phyloP scores from a whole-genome alignment of 2,113 vertebrate genomes.

The Neofelis nebulosa region DNA sequence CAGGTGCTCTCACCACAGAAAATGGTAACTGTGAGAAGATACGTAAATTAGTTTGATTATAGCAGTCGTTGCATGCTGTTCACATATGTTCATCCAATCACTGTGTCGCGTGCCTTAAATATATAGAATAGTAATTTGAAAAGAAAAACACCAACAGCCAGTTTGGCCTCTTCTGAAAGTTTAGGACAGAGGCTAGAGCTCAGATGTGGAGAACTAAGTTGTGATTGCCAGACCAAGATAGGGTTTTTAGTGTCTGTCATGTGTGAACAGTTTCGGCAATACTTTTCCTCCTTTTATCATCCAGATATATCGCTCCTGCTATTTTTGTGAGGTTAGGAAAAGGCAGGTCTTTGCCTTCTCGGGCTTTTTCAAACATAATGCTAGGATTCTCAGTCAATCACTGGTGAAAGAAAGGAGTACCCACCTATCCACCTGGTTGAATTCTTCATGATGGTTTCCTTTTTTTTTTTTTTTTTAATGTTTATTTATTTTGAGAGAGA shows the following conservation, averaged over 20 bases:
- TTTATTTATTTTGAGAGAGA: no score
- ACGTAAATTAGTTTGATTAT: background rate
- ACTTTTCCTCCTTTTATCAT: background rate
- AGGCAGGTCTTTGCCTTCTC: background rate
- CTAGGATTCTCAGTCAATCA: background rate
- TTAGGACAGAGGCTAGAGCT: background rate
- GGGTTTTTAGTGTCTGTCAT: background rate
- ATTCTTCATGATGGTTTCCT: background rate
- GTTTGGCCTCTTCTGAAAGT: background rate
- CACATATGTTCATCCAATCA: background rate
- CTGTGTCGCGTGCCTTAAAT: background rate
- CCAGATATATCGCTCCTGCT: background rate
- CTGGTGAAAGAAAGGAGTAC: rapidly evolving
- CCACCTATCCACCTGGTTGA: background rate
- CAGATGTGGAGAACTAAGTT: background rate
- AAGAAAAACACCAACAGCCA: background rate
- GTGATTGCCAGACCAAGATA: background rate
- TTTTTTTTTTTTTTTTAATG: no score
- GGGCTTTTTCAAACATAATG: background rate
- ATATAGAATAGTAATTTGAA: background rate
- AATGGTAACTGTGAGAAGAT: background rate
- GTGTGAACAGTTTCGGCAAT: background rate
- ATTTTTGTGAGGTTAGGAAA: background rate
- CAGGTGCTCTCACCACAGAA: background rate
- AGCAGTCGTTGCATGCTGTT: background rate